phyloP scores from a whole-genome alignment of 2,113 vertebrate species.

The Mixornis gularis region DNA sequence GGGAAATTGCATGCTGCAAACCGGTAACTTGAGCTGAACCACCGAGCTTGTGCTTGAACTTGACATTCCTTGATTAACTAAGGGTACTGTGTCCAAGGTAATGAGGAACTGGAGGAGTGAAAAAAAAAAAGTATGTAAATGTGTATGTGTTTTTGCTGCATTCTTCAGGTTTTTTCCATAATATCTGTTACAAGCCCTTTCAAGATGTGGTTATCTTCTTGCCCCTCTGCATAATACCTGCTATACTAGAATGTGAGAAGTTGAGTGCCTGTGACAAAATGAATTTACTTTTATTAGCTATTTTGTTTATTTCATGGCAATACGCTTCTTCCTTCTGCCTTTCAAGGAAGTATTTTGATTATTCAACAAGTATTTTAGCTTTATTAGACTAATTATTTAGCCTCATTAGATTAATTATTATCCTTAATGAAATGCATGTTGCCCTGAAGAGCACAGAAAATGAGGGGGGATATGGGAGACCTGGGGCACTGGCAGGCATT shows the following conservation, averaged over 20 bases:
- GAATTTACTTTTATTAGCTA: neutral
- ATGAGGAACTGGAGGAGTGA: neutral
- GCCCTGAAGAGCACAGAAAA: neutral
- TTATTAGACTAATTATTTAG: constrained; percentile 29
- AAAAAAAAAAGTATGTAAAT: neutral
- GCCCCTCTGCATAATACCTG: neutral
- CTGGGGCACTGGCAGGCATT: neutral
- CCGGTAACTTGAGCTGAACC: neutral
- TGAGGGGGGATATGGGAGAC: neutral
- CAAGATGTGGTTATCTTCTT: neutral
- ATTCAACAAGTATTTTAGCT: neutral
- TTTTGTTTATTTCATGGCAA: neutral
- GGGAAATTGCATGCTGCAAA: neutral
- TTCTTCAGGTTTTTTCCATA: neutral
- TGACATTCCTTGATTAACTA: neutral
- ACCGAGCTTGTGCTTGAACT: neutral
- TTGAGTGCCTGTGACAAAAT: neutral
- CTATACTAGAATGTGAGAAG: neutral
- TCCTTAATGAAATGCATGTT: neutral
- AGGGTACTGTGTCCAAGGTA: neutral
- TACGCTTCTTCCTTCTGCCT: neutral
- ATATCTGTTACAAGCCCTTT: neutral
- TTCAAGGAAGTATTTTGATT: neutral
- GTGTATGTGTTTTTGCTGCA: neutral
- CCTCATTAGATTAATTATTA: neutral